A percentile compares a stretch with the other conserved stretches of the same genome.
These are phyloP conservation scores for human (Homo sapiens) DNA, from an alignment of 2,113 vertebrate species.

Conservation along the genomic window GRCh38 chr12:69827501-69828000, in stretches of 20 bases:
- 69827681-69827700: background rate
- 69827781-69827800: background rate
- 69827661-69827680: background rate
- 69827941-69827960: background rate
- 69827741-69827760: background rate
- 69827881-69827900: background rate
- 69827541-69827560: background rate
- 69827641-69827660: background rate
- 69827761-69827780: background rate
- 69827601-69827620: background rate
- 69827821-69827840: constrained; percentile 3
- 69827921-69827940: background rate
- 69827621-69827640: background rate
- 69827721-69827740: background rate
- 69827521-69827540: background rate
- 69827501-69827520: background rate
- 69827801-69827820: background rate
- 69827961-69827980: background rate
- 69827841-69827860: background rate
- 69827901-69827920: background rate
- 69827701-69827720: background rate
- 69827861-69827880: background rate
- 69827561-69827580: background rate
- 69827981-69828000: background rate
- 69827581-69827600: background rate